Percentiles rank a stretch among this genome's conserved stretches.
Conservation (phyloP, 2,113 vertebrate genomes). For the Ardeotis arabs region DNA sequence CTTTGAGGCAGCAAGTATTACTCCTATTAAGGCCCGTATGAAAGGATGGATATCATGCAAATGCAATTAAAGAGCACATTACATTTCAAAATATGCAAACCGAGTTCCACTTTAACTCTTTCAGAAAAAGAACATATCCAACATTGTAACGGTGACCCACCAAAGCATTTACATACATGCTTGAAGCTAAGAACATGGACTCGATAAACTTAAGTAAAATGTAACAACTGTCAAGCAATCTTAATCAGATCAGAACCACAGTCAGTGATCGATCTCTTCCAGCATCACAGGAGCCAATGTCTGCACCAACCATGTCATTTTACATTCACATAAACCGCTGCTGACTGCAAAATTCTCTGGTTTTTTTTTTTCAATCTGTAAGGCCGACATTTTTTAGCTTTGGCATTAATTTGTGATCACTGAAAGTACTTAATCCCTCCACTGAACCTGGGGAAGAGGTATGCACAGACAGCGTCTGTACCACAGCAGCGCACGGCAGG, state of each 20-base stretch:
- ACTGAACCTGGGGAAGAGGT: neutral
- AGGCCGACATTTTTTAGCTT: neutral
- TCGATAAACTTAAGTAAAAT: neutral
- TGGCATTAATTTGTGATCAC: slow-evolving; percentile 2
- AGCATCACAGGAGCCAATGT: neutral
- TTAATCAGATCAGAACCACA: neutral
- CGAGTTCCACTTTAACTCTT: neutral
- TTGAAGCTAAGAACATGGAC: neutral
- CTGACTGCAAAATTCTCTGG: neutral
- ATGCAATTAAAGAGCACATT: neutral
- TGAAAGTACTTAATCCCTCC: neutral
- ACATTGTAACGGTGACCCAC: neutral
- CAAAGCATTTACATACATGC: neutral
- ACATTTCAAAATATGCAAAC: slow-evolving; percentile 41
- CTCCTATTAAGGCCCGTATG: slow-evolving; percentile 36
- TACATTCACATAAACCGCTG: neutral
- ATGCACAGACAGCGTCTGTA: neutral
- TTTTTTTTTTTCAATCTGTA: neutral
- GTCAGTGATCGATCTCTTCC: neutral
- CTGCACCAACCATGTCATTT: neutral
- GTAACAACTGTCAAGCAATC: neutral
- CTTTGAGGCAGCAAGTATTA: slow-evolving; percentile 33
- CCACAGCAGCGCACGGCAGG: neutral
- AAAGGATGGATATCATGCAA: slow-evolving; percentile 32
- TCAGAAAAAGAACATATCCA: neutral